Base-by-base conservation (phyloP, 1,140 invertebrate genomes). In the Drosophila sechellia region DNA sequence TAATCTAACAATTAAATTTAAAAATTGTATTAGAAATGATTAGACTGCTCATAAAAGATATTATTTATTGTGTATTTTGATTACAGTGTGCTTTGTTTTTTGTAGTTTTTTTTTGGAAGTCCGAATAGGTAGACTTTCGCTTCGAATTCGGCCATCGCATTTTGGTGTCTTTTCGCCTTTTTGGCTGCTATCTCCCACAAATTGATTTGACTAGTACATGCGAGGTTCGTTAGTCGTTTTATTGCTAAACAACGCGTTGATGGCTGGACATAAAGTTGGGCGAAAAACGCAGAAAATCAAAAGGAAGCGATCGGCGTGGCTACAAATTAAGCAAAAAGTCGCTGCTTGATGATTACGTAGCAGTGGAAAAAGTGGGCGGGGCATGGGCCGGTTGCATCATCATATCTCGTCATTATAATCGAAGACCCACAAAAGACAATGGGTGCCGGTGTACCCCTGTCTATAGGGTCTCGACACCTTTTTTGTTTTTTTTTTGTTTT, bases 391-490 rank as follows among this genome's bases (percentile, higher is more conserved):
- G 74, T 86, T 86, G 72, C 81, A 86, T 86, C 81, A 86, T 68
- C 77, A 22, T 22, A 65, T 78, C 77, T 68, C 78, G 76, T 81
- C 83, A 86, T 85, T 85, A 85, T 87, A 86, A 86, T 87, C 81
- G 81, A 86, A 86, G 78, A 87, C 74, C 64, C 64, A 77, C 81
- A 86, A 81, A 86, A 83, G 81, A 74, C 75, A 77, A 77, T 77
- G 74, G 71, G 64, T 3, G 10, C 8, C 31, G 31, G 27, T 13
- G 37, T 39, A 5, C 42, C 46, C 22, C 40, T 20, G 70, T 43
- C 71, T 55, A 53, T 59, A 66, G 43, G 60, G 71, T 64, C 50
- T 61, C 71, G 61, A 73, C 77, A 77, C 61, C 54, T 77, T 57
- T 73, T 31, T 66, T 49, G 35, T 60, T 43, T 48, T 77, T 57